Evolutionary conservation across 2,113 vertebrate species (phyloP).

Genomic region (Ramphastos sulfuratus): DNA sequence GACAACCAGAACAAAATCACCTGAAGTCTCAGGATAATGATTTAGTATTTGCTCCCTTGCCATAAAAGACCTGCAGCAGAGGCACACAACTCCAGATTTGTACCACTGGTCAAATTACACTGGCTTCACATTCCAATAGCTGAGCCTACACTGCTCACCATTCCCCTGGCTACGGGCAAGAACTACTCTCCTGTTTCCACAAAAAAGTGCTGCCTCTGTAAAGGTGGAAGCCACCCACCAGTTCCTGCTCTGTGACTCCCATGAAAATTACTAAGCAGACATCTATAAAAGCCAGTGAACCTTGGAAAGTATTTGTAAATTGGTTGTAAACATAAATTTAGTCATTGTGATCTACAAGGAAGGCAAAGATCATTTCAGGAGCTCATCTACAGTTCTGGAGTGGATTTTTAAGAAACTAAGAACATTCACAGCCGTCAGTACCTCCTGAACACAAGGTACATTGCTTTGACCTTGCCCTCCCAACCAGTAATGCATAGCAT

Average conservation of each 20-base stretch:
- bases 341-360: not conserved
- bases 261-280: not conserved
- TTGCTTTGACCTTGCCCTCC: constrained; percentile 5
- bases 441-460: not conserved
- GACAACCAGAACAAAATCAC: not conserved
- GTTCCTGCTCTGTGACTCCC: not conserved
- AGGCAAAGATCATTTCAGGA: not conserved
- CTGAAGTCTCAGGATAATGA: not conserved
- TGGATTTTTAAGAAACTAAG: not conserved
- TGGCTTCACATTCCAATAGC: not conserved
- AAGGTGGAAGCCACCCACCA: not conserved
- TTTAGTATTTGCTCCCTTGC: not conserved
- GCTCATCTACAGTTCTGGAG: not conserved
- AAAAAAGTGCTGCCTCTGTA: not conserved
- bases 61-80: not conserved
- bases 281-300: not conserved
- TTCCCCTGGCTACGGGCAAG: not conserved
- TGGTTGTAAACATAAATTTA: not conserved
- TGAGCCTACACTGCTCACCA: not conserved
- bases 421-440: not conserved
- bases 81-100: not conserved
- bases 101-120: not conserved
- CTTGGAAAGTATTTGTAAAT: not conserved
- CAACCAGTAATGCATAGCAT: not conserved
- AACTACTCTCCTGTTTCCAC: not conserved